Base-by-base conservation (phyloP, 2,888 invertebrate species). In the Hirtodrosophila trivittata region DNA sequence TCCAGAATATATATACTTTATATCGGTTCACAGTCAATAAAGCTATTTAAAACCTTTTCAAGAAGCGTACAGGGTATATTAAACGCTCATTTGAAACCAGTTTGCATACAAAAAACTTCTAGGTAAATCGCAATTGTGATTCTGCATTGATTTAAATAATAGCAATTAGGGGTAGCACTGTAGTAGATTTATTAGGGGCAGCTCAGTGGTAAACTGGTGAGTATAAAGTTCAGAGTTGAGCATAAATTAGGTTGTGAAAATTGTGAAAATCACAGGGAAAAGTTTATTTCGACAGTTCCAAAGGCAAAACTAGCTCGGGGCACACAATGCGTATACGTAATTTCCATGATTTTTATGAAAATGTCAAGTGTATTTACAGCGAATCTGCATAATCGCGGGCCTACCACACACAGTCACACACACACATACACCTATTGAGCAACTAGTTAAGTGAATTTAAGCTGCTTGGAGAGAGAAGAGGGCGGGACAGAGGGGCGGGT, bases 371-470 rank as follows among this genome's bases (percentile, higher is more conserved):
- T 50, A 42, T 54, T 73, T 62, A 73, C 73, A 35, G 47, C 52
- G 16, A 50, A 64, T 71, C 41, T 55, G 54, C 64, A 69, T 71
- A 64, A 74, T 54, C 43, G 59, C 41, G 13, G 42, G 9, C 35
- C 21, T 8, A 21, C 25, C 10, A 7, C 12, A 38, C 43, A 47
- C 37, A 42, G 21, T 10, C 16, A 45, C 3, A 49, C 9, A 49
- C 46, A 18, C 26, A 16, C n/a, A 18, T 26, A 54, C 46, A 46
- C 1, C 28, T 28, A 28, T 28, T 7, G 28, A 60, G 35, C 35
- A 50, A 51, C 63, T 62, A 73, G 74, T 63, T 73, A 70, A 70
- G 63, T 70, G 63, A 70, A 72, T 72, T 71, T 47, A 74, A 64
- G 68, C 51, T 35, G 49, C 59, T 70, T 59, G 5, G 39, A 38